These are phyloP conservation scores for Onychomys leucogaster DNA, from an alignment of 2,797 vertebrate species.

Conservation along the genomic window DNA sequence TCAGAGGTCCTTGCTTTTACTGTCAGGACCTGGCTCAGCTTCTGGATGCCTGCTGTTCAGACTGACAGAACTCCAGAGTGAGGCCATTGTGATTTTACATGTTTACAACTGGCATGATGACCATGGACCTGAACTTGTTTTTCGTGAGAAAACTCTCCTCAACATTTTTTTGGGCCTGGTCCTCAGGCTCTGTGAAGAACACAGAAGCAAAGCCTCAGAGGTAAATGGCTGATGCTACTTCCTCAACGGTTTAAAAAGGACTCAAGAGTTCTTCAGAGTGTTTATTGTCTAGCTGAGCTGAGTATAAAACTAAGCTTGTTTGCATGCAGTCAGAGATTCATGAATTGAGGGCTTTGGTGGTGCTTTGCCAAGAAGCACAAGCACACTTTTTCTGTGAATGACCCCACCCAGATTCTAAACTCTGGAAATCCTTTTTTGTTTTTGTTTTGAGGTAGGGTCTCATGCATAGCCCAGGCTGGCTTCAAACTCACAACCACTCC, in stretches of 20 bases:
- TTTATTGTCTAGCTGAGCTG: background rate
- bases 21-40: slow-evolving; percentile 24
- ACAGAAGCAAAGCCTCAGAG: slow-evolving; percentile 30
- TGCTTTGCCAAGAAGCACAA: background rate
- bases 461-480: background rate
- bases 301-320: background rate
- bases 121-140: slow-evolving; percentile 49
- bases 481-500: background rate
- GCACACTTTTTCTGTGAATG: background rate
- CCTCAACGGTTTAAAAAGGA: background rate
- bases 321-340: background rate
- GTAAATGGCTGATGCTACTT: background rate
- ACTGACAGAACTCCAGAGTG: background rate
- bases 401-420: background rate
- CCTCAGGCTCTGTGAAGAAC: slow-evolving; percentile 44
- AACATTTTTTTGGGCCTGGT: background rate
- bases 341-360: background rate
- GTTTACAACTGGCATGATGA: background rate
- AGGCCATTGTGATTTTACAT: background rate
- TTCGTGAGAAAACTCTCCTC: slow-evolving; percentile 27
- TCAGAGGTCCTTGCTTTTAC: slow-evolving; percentile 65
- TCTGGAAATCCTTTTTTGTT: too few relatives aligned
- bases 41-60: slow-evolving; percentile 60
- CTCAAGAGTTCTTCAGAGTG: background rate
- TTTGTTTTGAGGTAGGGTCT: background rate